These are phyloP conservation scores for Vultur gryphus DNA, from an alignment of 2,797 vertebrate genomes.

Conservation along the genomic window DNA sequence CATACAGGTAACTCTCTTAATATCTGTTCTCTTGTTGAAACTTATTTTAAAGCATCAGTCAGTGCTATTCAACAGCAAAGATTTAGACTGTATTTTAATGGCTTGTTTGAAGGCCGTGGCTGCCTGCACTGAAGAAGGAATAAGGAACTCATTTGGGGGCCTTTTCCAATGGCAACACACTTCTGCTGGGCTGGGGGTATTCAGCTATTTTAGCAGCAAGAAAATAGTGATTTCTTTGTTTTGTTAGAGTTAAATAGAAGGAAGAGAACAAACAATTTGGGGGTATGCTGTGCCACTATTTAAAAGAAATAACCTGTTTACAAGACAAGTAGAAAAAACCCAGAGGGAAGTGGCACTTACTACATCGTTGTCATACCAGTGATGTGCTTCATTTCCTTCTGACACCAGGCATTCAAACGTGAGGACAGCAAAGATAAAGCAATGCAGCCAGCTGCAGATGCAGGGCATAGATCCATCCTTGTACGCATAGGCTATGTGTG, in stretches of 20 bases:
- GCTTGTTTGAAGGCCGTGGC: accelerated
- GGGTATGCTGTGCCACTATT: background rate
- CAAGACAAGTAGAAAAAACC: background rate
- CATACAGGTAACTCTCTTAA: background rate
- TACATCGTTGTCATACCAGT: background rate
- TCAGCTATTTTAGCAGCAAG: background rate
- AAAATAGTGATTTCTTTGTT: background rate
- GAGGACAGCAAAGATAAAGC: background rate
- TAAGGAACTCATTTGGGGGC: background rate
- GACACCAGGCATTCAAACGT: background rate
- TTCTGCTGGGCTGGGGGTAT: background rate
- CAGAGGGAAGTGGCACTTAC: background rate
- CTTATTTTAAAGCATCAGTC: background rate
- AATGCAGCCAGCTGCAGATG: background rate
- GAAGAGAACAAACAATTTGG: background rate
- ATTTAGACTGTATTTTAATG: background rate
- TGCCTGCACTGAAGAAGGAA: background rate
- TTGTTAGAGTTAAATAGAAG: background rate
- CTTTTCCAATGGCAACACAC: background rate
- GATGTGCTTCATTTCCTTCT: background rate
- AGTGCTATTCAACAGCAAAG: background rate
- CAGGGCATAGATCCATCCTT: background rate
- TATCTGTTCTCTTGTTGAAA: background rate
- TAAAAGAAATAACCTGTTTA: background rate
- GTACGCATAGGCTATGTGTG: accelerated